phyloP scores from a whole-genome alignment of 1,140 invertebrate species.

The Camponotus floridanus region DNA sequence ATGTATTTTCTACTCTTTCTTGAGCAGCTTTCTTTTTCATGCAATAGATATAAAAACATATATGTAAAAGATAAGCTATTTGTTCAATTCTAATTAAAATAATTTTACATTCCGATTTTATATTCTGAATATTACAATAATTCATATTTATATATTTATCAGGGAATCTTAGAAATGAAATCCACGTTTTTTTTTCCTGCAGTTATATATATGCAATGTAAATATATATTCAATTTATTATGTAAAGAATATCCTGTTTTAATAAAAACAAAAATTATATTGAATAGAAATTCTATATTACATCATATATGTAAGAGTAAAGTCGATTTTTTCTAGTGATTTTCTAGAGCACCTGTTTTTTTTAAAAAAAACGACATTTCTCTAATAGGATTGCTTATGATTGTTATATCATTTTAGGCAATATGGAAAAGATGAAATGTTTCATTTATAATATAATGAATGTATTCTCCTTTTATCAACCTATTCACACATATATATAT shows the following conservation, averaged over 20 bases:
- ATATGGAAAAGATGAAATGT: conserved; percentile 10
- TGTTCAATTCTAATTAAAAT: conserved; percentile 3
- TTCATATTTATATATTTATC: conserved; percentile 6
- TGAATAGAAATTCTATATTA: not conserved
- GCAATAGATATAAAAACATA: conserved; percentile 20
- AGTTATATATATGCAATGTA: not conserved
- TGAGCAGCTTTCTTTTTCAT: conserved; percentile 10
- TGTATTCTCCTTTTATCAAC: conserved; percentile 47
- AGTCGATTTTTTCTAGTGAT: not conserved
- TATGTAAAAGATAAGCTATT: conserved; percentile 13
- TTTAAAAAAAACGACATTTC: conserved; percentile 20
- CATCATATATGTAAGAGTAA: conserved; percentile 8
- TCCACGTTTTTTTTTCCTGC: conserved; percentile 9
- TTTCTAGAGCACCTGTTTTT: not conserved
- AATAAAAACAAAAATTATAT: conserved; percentile 12
- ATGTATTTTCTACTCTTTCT: conserved; percentile 19
- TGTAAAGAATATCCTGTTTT: conserved; percentile 4
- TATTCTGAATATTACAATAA: not conserved
- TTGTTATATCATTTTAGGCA: conserved; percentile 15
- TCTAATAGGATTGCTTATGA: not conserved
- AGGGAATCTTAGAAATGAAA: not conserved
- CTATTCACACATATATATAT: not conserved
- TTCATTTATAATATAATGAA: conserved; percentile 25
- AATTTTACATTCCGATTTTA: conserved; percentile 52
- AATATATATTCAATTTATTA: too few relatives aligned